phyloP scores from a whole-genome alignment of 2,113 vertebrate genomes.

The Muntiacus muntjak region DNA sequence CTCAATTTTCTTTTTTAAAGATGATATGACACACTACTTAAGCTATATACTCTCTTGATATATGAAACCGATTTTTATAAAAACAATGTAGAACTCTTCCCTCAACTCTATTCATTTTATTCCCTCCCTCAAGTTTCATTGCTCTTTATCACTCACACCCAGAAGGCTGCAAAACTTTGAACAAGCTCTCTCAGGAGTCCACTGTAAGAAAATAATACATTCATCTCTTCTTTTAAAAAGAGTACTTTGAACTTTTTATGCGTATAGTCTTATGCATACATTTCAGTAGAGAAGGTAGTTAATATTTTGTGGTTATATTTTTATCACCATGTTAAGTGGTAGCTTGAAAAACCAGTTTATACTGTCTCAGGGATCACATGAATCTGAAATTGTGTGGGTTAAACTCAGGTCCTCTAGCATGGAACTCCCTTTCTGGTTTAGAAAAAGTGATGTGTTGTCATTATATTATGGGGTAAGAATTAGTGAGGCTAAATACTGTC shows the following conservation, averaged over 20 bases:
- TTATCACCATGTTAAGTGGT: neutral
- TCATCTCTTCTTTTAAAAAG: neutral
- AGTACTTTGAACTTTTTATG: neutral
- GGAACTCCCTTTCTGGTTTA: neutral
- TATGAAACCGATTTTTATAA: neutral
- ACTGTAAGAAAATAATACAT: neutral
- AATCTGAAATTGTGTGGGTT: neutral
- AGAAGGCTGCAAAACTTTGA: neutral
- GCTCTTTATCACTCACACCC: neutral
- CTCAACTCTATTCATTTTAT: neutral
- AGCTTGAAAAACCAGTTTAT: neutral
- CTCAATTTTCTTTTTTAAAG: neutral
- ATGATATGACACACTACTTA: neutral
- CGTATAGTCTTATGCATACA: neutral
- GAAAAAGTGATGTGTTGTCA: neutral
- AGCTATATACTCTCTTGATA: neutral
- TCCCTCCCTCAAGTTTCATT: neutral
- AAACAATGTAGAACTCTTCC: neutral
- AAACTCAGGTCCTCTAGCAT: neutral
- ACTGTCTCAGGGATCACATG: neutral
- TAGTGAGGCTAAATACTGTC: neutral
- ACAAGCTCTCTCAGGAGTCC: neutral
- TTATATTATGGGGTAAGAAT: neutral
- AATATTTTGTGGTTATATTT: neutral
- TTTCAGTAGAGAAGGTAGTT: neutral